A percentile compares a stretch with the other conserved stretches of the same genome.
These are phyloP conservation scores for Liopterus haemorrhoidalis DNA, from an alignment of 2,888 invertebrate genomes.

Conservation along the genomic window DNA sequence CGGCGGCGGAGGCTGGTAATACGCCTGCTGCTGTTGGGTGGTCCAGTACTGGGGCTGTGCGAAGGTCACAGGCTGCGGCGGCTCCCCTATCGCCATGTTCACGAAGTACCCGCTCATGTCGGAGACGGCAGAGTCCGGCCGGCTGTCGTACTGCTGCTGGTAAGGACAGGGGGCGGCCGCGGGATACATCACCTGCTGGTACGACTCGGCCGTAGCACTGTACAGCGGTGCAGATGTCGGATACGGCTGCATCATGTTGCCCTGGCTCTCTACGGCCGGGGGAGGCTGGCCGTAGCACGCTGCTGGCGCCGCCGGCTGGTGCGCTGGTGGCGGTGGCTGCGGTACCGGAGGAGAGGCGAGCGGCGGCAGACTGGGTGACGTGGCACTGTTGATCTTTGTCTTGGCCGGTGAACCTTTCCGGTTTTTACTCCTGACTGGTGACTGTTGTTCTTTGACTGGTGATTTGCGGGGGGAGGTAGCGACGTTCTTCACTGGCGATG, in stretches of 20 bases:
- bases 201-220: constrained; percentile 20
- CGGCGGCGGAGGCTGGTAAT: constrained; percentile 36
- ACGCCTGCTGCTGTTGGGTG: constrained; percentile 37
- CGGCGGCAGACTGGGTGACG: constrained; percentile 44
- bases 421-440: constrained; percentile 16
- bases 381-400: constrained; percentile 41
- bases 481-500: constrained; percentile 19
- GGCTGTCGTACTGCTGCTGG: too few species aligned
- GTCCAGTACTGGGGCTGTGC: constrained; percentile 30
- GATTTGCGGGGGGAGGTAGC: constrained; percentile 36
- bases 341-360: constrained; percentile 40
- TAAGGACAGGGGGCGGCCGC: constrained; percentile 2
- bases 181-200: constrained; percentile 8
- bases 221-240: constrained; percentile 33
- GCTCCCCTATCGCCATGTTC: constrained; percentile 25
- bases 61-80: constrained; percentile 29
- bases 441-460: constrained; percentile 23
- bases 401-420: constrained; percentile 33
- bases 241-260: constrained; percentile 28
- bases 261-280: constrained; percentile 27
- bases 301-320: constrained; percentile 14
- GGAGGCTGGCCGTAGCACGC: constrained; percentile 27
- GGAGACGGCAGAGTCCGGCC: constrained; percentile 37
- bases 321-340: constrained; percentile 16
- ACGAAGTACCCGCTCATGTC: constrained; percentile 40